Base-by-base conservation (phyloP, 2,888 invertebrate species). In the Epinotia brunnichana region DNA sequence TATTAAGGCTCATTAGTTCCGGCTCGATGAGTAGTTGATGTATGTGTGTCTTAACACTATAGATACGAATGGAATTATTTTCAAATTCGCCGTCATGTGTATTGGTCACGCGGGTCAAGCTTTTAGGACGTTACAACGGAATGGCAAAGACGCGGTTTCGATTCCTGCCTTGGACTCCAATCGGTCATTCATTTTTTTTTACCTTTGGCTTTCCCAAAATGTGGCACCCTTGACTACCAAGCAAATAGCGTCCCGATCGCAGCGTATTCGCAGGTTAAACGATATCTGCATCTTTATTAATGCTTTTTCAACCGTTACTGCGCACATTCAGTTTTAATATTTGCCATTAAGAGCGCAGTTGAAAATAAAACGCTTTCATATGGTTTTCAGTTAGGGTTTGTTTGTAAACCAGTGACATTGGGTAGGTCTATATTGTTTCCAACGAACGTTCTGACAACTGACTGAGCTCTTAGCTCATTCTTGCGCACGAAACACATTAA, bases 211-310 rank as follows among this genome's bases (percentile, higher is more conserved):
- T 0, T 24, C 29, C 13, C n/a, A 53, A 53, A 35, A 61, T 39
- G 17, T 4, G 60, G 39, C 72, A 72, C 62, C 72, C 72, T 17
- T 72, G 59, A 10, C 48, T 41, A 17, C 11, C 19, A 21, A 21
- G 35, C 24, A 70, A 35, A 56, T 17, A 24, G 54, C 24, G 15
- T 21, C 1, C 19, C 21, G 41, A 66, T 54, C 48, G 56, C 67
- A 44, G 35, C 24, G 57, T 41, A 21, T 73, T 69, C 51, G 41
- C 73, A 63, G 69, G 56, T 73, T 69, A 57, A 67, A 72, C 19
- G 29, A 57, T 69, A 73, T 73, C 68, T 68, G 68, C 73, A 73
- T 69, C 73, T 73, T 69, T 73, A 73, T 73, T 63, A 59, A 72
- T 69, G 57, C 57, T 19, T 69, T 73, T 73, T 68, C 73, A 63